Evolutionary conservation across 2,888 invertebrate species (phyloP).

Genomic region (Ectobius pallidus): DNA sequence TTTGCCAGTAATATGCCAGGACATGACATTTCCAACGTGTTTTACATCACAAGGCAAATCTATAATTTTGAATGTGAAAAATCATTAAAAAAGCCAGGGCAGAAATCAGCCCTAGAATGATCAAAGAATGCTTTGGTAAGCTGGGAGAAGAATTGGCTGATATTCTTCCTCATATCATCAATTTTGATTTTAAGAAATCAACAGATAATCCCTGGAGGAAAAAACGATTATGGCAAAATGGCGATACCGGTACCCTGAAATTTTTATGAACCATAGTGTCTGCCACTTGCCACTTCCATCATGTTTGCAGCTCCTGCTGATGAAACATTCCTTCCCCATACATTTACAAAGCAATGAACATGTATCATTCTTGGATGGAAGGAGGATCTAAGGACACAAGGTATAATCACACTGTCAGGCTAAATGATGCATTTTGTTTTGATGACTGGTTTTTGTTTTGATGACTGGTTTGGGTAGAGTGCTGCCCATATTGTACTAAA

Average conservation of each 20-base stretch:
- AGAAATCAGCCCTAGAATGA: neutral
- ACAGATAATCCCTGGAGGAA: neutral
- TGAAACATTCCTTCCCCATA: neutral
- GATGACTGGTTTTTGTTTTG: neutral
- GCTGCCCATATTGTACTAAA: neutral
- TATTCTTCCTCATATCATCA: neutral
- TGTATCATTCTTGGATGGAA: neutral
- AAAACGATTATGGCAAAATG: neutral
- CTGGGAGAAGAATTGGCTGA: neutral
- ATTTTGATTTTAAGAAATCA: neutral
- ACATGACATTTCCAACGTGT: neutral
- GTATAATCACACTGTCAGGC: neutral
- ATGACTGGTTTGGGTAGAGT: neutral
- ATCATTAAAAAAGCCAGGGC: neutral
- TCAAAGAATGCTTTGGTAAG: neutral
- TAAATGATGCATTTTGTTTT: neutral
- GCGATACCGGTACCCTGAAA: neutral
- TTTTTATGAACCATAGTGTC: neutral
- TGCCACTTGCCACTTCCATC: neutral
- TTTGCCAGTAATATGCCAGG: neutral
- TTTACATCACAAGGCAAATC: neutral
- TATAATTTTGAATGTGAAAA: neutral
- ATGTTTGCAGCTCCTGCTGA: neutral
- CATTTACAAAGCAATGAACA: neutral
- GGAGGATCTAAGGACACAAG: neutral